Conservation (phyloP, 2,113 vertebrate genomes). For the Clupea harengus region DNA sequence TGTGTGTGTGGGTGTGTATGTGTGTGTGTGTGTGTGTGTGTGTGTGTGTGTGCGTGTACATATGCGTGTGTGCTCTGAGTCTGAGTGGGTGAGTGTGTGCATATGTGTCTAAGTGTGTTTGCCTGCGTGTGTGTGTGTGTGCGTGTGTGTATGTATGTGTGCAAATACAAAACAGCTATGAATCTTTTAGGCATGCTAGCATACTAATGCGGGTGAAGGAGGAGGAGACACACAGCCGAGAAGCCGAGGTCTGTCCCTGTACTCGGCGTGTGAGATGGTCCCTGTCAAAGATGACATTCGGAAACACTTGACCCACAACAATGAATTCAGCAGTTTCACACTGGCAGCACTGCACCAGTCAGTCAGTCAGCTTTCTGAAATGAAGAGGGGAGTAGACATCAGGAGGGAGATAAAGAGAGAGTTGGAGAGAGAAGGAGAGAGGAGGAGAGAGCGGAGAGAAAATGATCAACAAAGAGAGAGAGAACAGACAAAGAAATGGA, state of each 20-base stretch:
- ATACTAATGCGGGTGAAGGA: neutral
- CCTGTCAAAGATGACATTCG: conserved; percentile 60
- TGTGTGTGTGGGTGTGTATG: conserved; percentile 50
- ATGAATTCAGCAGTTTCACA: conserved; percentile 52
- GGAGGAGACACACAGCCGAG: neutral
- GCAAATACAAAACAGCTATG: too few relatives aligned
- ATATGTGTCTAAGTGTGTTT: conserved; percentile 47
- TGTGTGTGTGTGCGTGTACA: conserved; percentile 3
- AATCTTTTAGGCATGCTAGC: too few relatives aligned
- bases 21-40: neutral
- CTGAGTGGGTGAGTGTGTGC: conserved; percentile 2
- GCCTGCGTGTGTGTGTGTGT: conserved; percentile 32
- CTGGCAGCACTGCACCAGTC: conserved; percentile 56
- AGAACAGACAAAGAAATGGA: conserved; percentile 64
- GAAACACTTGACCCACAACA: conserved; percentile 55
- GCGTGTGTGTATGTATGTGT: neutral
- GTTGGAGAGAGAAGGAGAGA: neutral
- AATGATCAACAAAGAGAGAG: conserved; percentile 30
- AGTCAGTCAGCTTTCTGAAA: conserved; percentile 66
- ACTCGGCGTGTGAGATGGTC: conserved; percentile 71
- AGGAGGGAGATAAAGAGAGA: neutral
- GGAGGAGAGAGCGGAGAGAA: neutral
- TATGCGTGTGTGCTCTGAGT: neutral
- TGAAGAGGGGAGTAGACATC: conserved; percentile 23
- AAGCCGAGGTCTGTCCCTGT: conserved; percentile 62